Base-by-base conservation (phyloP, 2,888 invertebrate genomes). In the Tyria jacobaeae region DNA sequence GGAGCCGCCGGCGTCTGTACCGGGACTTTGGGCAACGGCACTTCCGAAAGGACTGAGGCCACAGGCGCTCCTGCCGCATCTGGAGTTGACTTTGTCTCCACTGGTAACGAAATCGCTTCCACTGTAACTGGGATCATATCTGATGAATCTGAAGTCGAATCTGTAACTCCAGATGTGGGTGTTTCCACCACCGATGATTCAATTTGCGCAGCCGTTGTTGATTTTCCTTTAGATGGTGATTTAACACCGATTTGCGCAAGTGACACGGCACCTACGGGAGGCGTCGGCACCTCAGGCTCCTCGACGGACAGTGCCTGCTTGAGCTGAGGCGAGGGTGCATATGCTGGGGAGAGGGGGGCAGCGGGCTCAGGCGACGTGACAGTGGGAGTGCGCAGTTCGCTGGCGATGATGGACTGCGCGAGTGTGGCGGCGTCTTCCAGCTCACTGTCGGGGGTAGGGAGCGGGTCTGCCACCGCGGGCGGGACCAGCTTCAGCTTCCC, bases 361-460 rank as follows among this genome's bases (percentile, higher is more conserved):
- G 85, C 77, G 60, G 89, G 84, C 53, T 86, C 78, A 60, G 92
- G 78, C 59, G 89, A 76, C 56, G 89, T 82, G 76, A 87, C 84
- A 34, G 86, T 79, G 66, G 89, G 86, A 51, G 89, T 80, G 78
- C 84, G 85, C 75, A 93, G 84, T 79, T 94, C 94, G 76, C 90
- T 83, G 69, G 94, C 91, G 80, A 94, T 94, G 87, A 94, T 94
- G 83, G 90, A 85, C 72, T 86, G 85, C 62, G 94, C 94, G 66
- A 94, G 90, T 47, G 90, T 65, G 50, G 91, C 93, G 55, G 94
- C 94, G 85, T 94, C 94, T 79, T 94, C 94, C 24, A 86, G 83
- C 86, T 94, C 94, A 86, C 91, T 92, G 87, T 94, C 94, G 67
- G 94, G 94, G 58, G 94, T 94, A 73, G 92, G 90, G 72, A 90